phyloP scores from a whole-genome alignment of 1,140 invertebrate species.

The Drosophila bocki region DNA sequence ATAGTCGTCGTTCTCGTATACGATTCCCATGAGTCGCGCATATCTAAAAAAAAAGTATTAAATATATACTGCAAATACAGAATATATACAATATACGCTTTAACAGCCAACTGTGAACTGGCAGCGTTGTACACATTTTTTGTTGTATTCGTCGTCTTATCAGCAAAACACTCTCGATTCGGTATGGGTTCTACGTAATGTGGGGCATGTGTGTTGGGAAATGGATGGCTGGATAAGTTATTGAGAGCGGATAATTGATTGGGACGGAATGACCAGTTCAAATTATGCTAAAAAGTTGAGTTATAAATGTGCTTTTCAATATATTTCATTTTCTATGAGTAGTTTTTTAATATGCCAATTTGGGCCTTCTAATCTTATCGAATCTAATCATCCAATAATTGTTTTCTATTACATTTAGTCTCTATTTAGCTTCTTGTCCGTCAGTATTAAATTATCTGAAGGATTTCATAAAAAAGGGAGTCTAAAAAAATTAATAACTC shows the following conservation, averaged over 20 bases:
- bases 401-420: background rate
- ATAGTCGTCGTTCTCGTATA: conserved; percentile 13
- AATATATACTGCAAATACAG: conserved; percentile 36
- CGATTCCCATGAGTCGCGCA: conserved; percentile 36
- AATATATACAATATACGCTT: conserved; percentile 49
- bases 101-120: conserved; percentile 63
- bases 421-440: background rate
- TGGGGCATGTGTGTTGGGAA: conserved; percentile 21
- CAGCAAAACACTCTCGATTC: conserved; percentile 53
- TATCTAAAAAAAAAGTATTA: conserved; percentile 54
- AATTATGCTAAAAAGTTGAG: background rate
- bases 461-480: background rate
- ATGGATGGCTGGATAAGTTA: conserved; percentile 31
- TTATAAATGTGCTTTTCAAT: background rate
- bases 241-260: conserved; percentile 31
- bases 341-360: background rate
- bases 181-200: conserved; percentile 28
- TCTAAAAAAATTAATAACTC: background rate
- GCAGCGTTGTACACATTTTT: conserved; percentile 14
- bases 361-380: background rate
- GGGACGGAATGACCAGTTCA: background rate
- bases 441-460: background rate
- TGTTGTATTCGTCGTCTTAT: conserved; percentile 44
- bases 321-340: background rate
- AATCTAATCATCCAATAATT: background rate